Conservation (phyloP, 2,113 vertebrate genomes). For the Dipodomys spectabilis region DNA sequence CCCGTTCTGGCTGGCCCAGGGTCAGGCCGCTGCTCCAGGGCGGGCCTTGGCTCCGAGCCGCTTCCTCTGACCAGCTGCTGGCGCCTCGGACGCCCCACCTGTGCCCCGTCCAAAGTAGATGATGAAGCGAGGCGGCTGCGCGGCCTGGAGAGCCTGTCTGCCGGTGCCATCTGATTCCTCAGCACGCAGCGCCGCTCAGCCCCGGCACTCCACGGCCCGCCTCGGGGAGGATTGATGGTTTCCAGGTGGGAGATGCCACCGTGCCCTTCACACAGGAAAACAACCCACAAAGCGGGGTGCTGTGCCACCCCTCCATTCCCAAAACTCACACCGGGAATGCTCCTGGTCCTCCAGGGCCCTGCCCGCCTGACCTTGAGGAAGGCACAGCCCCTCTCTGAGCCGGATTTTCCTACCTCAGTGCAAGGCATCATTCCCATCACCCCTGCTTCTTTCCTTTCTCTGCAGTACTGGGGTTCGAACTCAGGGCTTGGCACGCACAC, state of each 20-base stretch:
- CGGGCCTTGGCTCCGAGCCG: background rate
- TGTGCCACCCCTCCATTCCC: background rate
- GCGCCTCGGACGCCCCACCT: background rate
- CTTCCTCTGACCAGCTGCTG: conserved; percentile 62
- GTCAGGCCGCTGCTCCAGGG: too few species aligned
- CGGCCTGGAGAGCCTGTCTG: conserved; percentile 71
- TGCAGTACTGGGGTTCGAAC: too few species aligned
- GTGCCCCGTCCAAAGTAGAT: conserved; percentile 69
- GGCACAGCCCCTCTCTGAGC: conserved; percentile 16
- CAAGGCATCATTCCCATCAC: background rate
- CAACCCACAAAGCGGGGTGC: background rate
- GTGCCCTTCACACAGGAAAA: conserved; percentile 26
- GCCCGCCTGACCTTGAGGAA: conserved; percentile 63
- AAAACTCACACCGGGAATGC: background rate
- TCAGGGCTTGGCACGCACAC: too few species aligned
- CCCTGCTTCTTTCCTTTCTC: too few species aligned
- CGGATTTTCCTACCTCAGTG: background rate
- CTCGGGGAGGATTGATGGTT: background rate
- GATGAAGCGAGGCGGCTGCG: conserved; percentile 46
- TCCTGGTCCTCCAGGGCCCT: background rate
- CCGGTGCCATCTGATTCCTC: conserved; percentile 74
- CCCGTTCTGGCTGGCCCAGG: accelerated
- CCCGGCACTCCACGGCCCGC: background rate
- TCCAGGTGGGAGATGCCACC: background rate
- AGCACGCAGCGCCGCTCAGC: background rate